These are phyloP conservation scores for Pachypanchax playfairii DNA, from an alignment of 2,113 vertebrate species.

Conservation along the genomic window DNA sequence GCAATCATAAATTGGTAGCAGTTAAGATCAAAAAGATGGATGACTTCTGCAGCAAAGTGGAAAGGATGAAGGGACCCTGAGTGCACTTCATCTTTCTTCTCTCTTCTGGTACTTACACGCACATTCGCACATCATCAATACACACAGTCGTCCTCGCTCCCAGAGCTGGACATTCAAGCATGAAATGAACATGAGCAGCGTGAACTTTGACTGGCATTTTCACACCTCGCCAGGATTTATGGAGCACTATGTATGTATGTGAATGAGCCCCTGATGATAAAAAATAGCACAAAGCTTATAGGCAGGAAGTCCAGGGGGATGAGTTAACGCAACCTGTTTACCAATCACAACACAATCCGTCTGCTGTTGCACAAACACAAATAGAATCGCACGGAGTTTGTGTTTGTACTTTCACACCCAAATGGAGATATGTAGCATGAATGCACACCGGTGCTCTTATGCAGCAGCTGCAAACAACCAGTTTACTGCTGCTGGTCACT, in stretches of 20 bases:
- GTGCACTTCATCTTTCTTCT: slow-evolving; percentile 58
- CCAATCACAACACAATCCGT: slow-evolving; percentile 57
- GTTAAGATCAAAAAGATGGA: slow-evolving; percentile 73
- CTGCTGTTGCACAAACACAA: slow-evolving; percentile 59
- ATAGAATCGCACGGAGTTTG: slow-evolving; percentile 46
- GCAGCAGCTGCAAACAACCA: slow-evolving; percentile 31
- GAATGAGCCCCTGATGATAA: slow-evolving; percentile 61
- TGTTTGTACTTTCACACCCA: slow-evolving; percentile 29
- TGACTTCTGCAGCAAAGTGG: slow-evolving; percentile 59
- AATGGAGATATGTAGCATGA: slow-evolving; percentile 55
- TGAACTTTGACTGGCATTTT: slow-evolving; percentile 80
- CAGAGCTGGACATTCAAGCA: slow-evolving; percentile 69
- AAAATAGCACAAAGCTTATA: slow-evolving; percentile 60
- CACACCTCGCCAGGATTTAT: slow-evolving; percentile 66
- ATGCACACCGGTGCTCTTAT: slow-evolving; percentile 27
- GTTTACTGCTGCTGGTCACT: slow-evolving; percentile 29
- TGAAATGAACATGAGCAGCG: slow-evolving; percentile 78
- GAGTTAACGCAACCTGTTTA: slow-evolving; percentile 44
- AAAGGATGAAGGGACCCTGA: slow-evolving; percentile 60
- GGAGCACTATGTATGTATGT: slow-evolving; percentile 64
- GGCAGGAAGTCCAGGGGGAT: slow-evolving; percentile 30
- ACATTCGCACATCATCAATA: slow-evolving; percentile 65
- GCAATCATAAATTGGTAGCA: slow-evolving; percentile 72
- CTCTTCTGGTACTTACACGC: slow-evolving; percentile 59
- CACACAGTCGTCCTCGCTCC: slow-evolving; percentile 53